Conservation (phyloP, 2,797 vertebrate species). For the Cephalopachus bancanus region DNA sequence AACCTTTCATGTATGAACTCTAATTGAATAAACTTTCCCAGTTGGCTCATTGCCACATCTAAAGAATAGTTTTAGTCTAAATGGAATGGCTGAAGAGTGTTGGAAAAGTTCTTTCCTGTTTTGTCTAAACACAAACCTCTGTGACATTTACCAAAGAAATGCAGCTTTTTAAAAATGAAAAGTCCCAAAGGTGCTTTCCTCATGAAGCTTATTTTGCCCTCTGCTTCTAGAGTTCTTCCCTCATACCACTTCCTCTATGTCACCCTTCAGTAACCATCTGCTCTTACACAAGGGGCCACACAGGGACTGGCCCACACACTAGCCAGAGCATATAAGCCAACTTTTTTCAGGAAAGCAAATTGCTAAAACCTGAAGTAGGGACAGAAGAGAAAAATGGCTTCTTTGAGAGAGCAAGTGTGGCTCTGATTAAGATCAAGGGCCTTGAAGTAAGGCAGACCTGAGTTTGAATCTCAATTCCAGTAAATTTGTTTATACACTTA, state of each 20-base stretch:
- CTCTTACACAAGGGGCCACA: not conserved
- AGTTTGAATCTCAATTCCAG: constrained; percentile 31
- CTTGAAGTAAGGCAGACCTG: not conserved
- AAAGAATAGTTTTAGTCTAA: not conserved
- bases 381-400: not conserved
- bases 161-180: not conserved
- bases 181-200: not conserved
- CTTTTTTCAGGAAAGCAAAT: constrained; percentile 26
- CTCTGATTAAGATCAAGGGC: not conserved
- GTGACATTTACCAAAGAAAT: constrained; percentile 6
- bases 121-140: not conserved
- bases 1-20: not conserved
- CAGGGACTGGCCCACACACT: not conserved
- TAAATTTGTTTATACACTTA: constrained; percentile 36
- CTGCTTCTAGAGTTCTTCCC: not conserved
- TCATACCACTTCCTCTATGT: not conserved
- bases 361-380: not conserved
- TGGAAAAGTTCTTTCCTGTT: constrained; percentile 26
- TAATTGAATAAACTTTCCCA: not conserved
- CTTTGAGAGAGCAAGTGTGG: not conserved
- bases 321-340: not conserved
- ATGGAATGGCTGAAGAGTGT: not conserved
- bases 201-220: not conserved
- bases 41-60: not conserved
- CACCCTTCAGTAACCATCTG: not conserved